These are phyloP conservation scores for Turdus rufiventris DNA, from an alignment of 2,113 vertebrate genomes.

Conservation along the genomic window DNA sequence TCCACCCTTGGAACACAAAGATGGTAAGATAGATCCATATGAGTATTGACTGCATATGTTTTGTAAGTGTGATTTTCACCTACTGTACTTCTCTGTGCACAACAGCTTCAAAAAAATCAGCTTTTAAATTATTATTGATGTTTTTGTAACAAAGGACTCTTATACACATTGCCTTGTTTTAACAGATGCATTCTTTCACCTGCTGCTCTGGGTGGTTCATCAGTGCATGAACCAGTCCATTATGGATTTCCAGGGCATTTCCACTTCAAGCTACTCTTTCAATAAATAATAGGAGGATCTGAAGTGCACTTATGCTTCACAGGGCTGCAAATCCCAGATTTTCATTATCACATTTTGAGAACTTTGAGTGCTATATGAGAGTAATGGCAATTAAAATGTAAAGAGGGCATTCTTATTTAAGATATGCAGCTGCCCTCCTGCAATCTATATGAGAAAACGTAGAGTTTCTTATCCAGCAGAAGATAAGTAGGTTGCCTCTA, in stretches of 20 bases:
- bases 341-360: constrained; percentile 32
- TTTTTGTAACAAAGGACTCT: background rate
- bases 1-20: background rate
- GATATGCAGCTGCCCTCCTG: background rate
- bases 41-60: background rate
- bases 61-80: background rate
- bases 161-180: background rate
- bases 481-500: constrained; percentile 8
- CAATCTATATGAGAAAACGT: background rate
- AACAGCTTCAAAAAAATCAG: background rate
- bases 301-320: constrained; percentile 13
- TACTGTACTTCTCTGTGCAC: background rate
- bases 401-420: background rate
- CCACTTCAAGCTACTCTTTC: constrained; percentile 26
- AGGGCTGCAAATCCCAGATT: background rate
- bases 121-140: background rate
- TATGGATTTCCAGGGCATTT: constrained; percentile 29
- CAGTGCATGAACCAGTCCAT: background rate
- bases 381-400: background rate
- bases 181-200: background rate
- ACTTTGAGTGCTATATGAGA: background rate
- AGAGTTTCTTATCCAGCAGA: constrained; percentile 1
- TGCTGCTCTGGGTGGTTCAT: background rate
- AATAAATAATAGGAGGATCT: constrained; percentile 22
- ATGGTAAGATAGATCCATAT: background rate